A percentile compares a stretch with the other conserved stretches of the same genome.
These are phyloP conservation scores for Sebastes kiyomatsui DNA, from an alignment of 2,797 vertebrate species.

Conservation along the genomic window DNA sequence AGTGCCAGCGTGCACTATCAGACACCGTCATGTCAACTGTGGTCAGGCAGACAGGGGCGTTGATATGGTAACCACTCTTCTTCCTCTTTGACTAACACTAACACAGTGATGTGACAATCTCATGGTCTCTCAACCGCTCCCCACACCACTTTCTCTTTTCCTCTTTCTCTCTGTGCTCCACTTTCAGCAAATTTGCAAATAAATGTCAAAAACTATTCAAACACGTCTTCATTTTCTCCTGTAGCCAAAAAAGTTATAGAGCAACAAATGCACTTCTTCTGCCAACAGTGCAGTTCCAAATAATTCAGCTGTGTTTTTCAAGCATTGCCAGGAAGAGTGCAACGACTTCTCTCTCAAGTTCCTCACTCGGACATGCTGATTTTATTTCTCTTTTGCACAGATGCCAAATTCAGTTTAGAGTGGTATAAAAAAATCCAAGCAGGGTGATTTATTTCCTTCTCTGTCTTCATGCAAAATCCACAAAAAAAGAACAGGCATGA, in stretches of 20 bases:
- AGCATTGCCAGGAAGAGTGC: background rate
- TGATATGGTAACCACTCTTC: constrained; percentile 38
- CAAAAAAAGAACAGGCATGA: constrained; percentile 6
- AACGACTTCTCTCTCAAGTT: constrained; percentile 42
- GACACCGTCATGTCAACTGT: constrained; percentile 10
- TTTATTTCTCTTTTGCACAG: constrained; percentile 2
- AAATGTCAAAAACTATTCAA: background rate
- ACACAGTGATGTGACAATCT: constrained; percentile 35
- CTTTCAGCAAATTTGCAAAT: background rate
- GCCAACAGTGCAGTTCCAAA: background rate
- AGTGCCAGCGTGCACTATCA: background rate
- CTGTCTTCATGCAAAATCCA: constrained; percentile 12
- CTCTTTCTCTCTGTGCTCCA: background rate
- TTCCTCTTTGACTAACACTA: constrained; percentile 58
- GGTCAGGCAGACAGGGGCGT: constrained; percentile 23
- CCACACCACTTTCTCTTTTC: constrained; percentile 7
- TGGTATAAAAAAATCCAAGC: background rate
- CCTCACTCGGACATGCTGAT: constrained; percentile 29
- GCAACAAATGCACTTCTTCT: constrained; percentile 31
- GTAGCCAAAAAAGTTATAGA: background rate
- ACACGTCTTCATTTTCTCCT: background rate
- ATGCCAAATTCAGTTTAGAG: constrained; percentile 12
- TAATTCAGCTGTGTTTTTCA: constrained; percentile 10
- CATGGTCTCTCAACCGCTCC: constrained; percentile 6
- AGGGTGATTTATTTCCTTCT: background rate